phyloP scores from a whole-genome alignment of 2,113 vertebrate species.

The Sinosuthora webbiana region DNA sequence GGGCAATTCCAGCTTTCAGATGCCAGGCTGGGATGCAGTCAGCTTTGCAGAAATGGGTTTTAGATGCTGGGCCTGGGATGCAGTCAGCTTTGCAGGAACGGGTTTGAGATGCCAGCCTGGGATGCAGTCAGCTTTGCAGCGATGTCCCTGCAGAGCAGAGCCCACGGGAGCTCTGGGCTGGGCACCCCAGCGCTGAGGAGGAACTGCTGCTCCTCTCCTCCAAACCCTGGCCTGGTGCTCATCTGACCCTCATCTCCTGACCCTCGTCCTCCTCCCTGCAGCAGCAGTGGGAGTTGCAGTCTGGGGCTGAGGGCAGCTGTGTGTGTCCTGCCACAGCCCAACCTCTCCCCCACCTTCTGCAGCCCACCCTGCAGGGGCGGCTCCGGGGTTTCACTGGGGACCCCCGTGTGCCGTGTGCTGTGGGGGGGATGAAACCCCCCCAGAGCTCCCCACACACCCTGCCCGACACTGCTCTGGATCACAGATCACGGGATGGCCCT shows the following conservation, averaged over 20 bases:
- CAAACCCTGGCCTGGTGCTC: neutral
- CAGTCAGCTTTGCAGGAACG: no score
- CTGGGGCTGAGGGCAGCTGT: neutral
- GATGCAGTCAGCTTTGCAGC: neutral
- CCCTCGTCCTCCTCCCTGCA: neutral
- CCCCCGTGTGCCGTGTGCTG: accelerated
- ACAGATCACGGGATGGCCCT: neutral
- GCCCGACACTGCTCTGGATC: neutral
- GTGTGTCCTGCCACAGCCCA: neutral
- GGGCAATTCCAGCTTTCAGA: neutral
- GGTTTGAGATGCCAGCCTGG: neutral
- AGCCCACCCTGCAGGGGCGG: neutral
- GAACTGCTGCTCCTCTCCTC: neutral
- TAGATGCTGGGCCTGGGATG: no score
- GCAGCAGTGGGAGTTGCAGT: no score
- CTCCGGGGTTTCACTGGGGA: accelerated
- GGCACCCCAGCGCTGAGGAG: neutral
- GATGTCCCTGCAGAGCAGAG: neutral
- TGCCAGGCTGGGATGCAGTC: neutral
- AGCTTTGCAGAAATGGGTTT: neutral
- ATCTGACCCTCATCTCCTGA: no score
- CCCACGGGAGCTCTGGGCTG: neutral
- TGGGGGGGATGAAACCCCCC: neutral
- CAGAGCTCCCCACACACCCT: neutral
- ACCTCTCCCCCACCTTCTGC: neutral